Percentiles rank a stretch among this genome's conserved stretches.
Evolutionary conservation across 2,888 invertebrate genomes (phyloP).

Genomic region (Harpagoxenus sublaevis): DNA sequence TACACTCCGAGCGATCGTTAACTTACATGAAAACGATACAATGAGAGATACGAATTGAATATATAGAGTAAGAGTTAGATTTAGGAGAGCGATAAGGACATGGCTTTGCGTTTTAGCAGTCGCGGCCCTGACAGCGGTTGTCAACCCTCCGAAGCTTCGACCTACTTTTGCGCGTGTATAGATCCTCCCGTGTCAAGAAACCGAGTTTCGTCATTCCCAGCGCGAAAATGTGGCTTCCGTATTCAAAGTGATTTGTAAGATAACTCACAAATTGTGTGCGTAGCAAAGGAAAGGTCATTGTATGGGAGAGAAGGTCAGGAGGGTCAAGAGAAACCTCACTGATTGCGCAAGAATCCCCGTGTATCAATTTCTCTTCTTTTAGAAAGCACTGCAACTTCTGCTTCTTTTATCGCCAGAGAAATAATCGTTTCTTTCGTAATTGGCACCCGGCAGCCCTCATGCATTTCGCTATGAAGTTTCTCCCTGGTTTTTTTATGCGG

Average conservation of each 20-base stretch:
- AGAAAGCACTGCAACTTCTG: neutral
- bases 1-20: neutral
- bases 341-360: neutral
- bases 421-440: neutral
- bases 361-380: constrained; percentile 3
- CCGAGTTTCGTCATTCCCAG: constrained; percentile 22
- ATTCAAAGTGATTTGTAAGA: neutral
- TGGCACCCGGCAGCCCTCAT: neutral
- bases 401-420: neutral
- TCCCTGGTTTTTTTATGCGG: neutral
- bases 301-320: constrained; percentile 1
- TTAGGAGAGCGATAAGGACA: neutral
- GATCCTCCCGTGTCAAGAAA: constrained; percentile 24
- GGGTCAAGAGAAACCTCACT: constrained; percentile 1
- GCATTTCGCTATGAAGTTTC: constrained; percentile 7
- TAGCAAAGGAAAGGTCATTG: constrained; percentile 3
- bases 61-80: constrained; percentile 15
- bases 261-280: constrained; percentile 15
- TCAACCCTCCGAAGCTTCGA: constrained; percentile 54
- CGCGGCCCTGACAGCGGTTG: constrained; percentile 44
- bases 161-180: constrained; percentile 48
- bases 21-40: neutral
- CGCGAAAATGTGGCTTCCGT: neutral
- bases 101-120: constrained; percentile 3
- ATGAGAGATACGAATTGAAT: neutral